phyloP scores from a whole-genome alignment of 2,113 vertebrate species.

The Sterrhoptilus dennistouni region DNA sequence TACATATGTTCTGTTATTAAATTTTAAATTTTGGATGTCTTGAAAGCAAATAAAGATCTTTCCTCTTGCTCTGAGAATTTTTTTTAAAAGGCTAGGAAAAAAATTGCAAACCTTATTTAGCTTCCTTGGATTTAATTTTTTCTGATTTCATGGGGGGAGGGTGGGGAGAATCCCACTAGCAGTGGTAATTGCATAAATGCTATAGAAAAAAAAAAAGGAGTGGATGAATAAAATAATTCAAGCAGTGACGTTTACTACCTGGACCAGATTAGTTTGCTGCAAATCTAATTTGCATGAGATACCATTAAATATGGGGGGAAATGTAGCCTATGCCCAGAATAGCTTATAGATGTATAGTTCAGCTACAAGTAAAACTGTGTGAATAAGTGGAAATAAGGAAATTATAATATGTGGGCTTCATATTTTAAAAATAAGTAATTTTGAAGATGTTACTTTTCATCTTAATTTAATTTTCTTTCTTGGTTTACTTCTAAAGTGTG shows the following conservation, averaged over 20 bases:
- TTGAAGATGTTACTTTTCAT: neutral
- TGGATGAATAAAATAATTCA: constrained; percentile 62
- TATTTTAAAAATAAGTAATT: neutral
- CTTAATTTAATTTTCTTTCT: constrained; percentile 1
- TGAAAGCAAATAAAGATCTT: constrained; percentile 12
- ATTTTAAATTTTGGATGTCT: neutral
- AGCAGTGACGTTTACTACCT: constrained; percentile 59
- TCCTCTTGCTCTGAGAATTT: neutral
- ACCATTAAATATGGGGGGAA: constrained; percentile 32
- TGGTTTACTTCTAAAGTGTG: neutral
- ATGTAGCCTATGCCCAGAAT: constrained; percentile 22
- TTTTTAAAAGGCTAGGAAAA: neutral
- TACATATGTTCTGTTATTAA: neutral
- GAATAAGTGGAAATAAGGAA: constrained; percentile 5
- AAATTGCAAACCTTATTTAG: constrained; percentile 19
- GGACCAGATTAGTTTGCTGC: constrained; percentile 48
- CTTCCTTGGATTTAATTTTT: constrained; percentile 60
- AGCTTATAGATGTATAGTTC: neutral
- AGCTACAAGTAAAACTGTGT: neutral
- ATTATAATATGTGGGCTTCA: neutral
- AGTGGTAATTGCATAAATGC: constrained; percentile 58
- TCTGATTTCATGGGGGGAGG: constrained; percentile 65
- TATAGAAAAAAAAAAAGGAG: constrained; percentile 5
- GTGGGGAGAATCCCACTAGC: constrained; percentile 20
- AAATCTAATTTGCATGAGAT: constrained; percentile 52